These are phyloP conservation scores for Telmatochromis sp. DNA, from an alignment of 2,113 vertebrate species.

Conservation along the genomic window DNA sequence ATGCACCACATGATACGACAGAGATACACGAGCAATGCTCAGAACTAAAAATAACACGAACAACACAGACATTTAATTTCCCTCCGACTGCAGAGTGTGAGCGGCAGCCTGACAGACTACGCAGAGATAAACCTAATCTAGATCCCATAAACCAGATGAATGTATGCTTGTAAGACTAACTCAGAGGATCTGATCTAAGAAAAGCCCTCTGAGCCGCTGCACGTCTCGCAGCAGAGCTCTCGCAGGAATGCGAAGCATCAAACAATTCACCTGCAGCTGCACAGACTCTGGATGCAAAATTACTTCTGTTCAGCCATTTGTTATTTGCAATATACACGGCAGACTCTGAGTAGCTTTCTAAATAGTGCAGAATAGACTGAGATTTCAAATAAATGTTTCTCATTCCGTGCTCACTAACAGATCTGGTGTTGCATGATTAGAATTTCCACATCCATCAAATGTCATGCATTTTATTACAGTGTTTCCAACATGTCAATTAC, in stretches of 20 bases:
- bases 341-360: not conserved
- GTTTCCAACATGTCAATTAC: not conserved
- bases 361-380: not conserved
- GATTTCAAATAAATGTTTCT: not conserved
- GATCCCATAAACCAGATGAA: not conserved
- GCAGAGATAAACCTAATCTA: conserved; percentile 7
- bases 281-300: not conserved
- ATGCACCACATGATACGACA: conserved; percentile 9
- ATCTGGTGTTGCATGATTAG: not conserved
- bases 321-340: not conserved
- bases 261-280: not conserved
- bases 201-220: not conserved
- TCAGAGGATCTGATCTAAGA: not conserved
- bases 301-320: not conserved
- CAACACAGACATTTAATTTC: conserved; percentile 7
- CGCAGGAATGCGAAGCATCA: not conserved
- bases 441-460: not conserved
- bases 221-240: not conserved
- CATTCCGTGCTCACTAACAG: not conserved
- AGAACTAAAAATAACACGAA: conserved; percentile 45
- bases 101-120: not conserved
- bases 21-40: conserved; percentile 7
- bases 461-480: not conserved
- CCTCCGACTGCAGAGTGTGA: not conserved
- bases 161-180: not conserved